Conservation (phyloP, 2,888 invertebrate species). For the Drosophila tripunctata region DNA sequence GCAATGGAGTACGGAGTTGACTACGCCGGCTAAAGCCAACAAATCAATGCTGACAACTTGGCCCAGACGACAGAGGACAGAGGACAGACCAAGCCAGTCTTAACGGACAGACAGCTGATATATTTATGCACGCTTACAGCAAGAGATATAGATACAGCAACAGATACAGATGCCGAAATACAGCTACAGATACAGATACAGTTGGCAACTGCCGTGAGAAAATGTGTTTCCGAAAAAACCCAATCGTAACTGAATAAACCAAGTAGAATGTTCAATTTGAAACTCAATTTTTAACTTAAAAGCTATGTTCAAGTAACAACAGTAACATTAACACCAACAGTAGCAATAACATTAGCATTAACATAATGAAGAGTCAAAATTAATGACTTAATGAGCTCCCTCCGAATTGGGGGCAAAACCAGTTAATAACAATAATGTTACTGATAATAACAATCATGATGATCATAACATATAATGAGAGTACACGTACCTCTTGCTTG, state of each 20-base stretch:
- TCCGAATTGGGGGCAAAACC: not conserved
- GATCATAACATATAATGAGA: not conserved
- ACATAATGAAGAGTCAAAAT: conserved; percentile 1
- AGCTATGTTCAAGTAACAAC: conserved; percentile 55
- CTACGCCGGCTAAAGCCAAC: conserved; percentile 57
- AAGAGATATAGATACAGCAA: conserved; percentile 15
- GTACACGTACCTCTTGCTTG: conserved; percentile 85
- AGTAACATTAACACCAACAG: conserved; percentile 29
- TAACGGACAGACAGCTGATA: conserved; percentile 67
- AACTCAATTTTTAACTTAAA: conserved; percentile 38
- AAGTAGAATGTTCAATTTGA: conserved; percentile 18
- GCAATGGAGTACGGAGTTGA: conserved; percentile 10
- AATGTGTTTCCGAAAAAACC: conserved; percentile 63
- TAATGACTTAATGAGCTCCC: conserved; percentile 4
- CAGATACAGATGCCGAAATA: conserved; percentile 44
- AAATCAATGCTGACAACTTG: conserved; percentile 76
- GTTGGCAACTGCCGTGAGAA: conserved; percentile 73
- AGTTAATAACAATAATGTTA: not conserved
- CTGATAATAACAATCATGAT: not conserved
- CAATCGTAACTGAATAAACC: conserved; percentile 21
- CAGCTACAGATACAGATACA: conserved; percentile 20
- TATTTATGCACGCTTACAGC: conserved; percentile 67
- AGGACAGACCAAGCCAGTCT: conserved; percentile 19
- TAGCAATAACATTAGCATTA: conserved; percentile 15
- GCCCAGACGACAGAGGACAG: conserved; percentile 36